Evolutionary conservation across 2,113 vertebrate genomes (phyloP).

Genomic region (Opisthocomus hoazin): DNA sequence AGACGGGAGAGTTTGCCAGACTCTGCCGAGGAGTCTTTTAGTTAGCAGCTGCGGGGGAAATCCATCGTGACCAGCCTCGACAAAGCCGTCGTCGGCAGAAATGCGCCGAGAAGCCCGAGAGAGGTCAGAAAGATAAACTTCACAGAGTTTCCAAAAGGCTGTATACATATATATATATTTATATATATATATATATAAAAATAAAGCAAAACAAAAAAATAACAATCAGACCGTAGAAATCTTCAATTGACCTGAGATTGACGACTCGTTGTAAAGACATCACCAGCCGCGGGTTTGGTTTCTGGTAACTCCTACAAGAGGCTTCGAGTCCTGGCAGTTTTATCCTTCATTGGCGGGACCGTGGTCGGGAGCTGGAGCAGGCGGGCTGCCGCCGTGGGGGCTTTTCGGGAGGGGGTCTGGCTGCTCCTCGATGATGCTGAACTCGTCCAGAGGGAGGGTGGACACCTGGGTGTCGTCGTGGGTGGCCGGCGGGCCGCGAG

Average conservation of each 20-base stretch:
- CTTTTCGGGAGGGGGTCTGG: background rate
- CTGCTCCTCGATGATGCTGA: conserved; percentile 73
- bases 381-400: background rate
- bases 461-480: conserved; percentile 80
- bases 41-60: conserved; percentile 1
- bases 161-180: conserved; percentile 27
- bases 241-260: conserved; percentile 90
- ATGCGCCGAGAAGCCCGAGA: background rate
- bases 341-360: conserved; percentile 58
- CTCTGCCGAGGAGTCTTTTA: background rate
- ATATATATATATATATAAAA: conserved; percentile 57
- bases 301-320: conserved; percentile 45
- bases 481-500: background rate
- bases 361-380: background rate
- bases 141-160: conserved; percentile 51
- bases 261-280: conserved; percentile 69
- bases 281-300: conserved; percentile 21
- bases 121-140: conserved; percentile 34
- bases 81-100: background rate
- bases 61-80: background rate
- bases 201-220: conserved; percentile 74
- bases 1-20: background rate
- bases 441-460: conserved; percentile 78
- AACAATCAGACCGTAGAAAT: conserved; percentile 68
- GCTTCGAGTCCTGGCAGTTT: background rate